Evolutionary conservation across 2,888 invertebrate genomes (phyloP), one percentile per base, ranked within the genome.

Genomic region (Agelastica alni): DNA sequence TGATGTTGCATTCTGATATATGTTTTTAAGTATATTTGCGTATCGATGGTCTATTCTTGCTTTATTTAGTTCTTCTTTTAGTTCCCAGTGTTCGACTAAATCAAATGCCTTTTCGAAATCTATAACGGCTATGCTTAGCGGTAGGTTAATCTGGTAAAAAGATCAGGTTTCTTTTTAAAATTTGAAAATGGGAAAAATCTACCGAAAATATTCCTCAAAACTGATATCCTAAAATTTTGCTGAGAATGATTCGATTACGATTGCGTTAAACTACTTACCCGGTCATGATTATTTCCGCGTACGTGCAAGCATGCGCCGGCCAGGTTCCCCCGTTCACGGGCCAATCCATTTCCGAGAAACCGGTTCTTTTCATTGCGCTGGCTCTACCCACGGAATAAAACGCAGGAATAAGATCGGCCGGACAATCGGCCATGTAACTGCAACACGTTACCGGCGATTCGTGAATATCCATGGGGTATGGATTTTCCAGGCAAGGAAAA

Each of bases 391-490:
- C 96, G 42, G 96, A 93, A 81, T 98, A 98, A 78, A 98, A 91
- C 65, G 97, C 97, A 54, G 97, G 96, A 74, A 98, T 96, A 75
- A 99, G 83, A 80, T 99, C 98, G 57, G 93, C 91, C 36, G 98
- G 97, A 78, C 97, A 98, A 81, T 99, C 97, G 51, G 96, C 96
- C 77, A 96, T 86, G 83, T 99, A 99, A 56, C 90, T 87, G 78
- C 96, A 94, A 80, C 93, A 93, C 52, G 98, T 98, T 72, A 99
- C 97, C 14, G 97, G 93, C 46, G 96, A 96, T 81, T 99, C 98
- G 82, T 99, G 98, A 67, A 99, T 85, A 80, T 99, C 98, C 96
- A 99, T 97, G 59, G 98, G 95, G 81, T 99, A 98, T 36, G 98
- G 99, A 82, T 97, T 97, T 80, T 98, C 97, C 81, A 97, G 94